These are phyloP conservation scores for Zaprionus bogoriensis DNA, from an alignment of 2,888 invertebrate genomes.

Conservation along the genomic window DNA sequence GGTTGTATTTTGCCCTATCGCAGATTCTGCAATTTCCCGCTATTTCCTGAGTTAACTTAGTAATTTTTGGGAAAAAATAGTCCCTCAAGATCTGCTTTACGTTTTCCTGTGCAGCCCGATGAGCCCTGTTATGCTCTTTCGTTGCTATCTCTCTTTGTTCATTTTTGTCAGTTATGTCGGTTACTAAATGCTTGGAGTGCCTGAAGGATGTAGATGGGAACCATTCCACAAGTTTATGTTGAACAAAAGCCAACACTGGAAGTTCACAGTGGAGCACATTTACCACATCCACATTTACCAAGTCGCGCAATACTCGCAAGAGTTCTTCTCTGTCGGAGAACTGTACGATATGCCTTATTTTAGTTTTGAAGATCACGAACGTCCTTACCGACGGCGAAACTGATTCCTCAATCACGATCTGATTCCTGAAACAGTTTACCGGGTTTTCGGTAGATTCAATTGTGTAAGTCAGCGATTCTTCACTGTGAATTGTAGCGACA, in stretches of 20 bases:
- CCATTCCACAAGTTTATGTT: background rate
- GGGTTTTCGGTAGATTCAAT: conserved; percentile 45
- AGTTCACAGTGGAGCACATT: conserved; percentile 14
- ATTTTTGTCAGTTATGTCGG: background rate
- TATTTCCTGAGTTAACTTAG: background rate
- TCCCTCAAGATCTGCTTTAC: background rate
- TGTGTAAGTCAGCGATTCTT: conserved; percentile 37
- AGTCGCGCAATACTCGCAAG: background rate
- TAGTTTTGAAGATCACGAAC: conserved; percentile 28
- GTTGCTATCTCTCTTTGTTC: background rate
- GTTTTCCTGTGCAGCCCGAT: background rate
- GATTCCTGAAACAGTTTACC: conserved; percentile 47
- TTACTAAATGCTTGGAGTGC: background rate
- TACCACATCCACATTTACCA: background rate
- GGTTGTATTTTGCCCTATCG: background rate
- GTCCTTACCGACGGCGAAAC: conserved; percentile 6
- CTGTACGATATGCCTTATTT: conserved; percentile 26
- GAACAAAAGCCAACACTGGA: background rate
- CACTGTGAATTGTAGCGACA: conserved; percentile 27
- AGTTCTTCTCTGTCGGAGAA: conserved; percentile 10
- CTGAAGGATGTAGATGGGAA: conserved; percentile 3
- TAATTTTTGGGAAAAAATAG: background rate
- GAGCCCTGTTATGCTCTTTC: background rate
- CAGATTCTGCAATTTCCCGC: background rate
- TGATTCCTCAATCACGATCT: conserved; percentile 39